phyloP scores from a whole-genome alignment of 2,113 vertebrate genomes.

The Murina feae region DNA sequence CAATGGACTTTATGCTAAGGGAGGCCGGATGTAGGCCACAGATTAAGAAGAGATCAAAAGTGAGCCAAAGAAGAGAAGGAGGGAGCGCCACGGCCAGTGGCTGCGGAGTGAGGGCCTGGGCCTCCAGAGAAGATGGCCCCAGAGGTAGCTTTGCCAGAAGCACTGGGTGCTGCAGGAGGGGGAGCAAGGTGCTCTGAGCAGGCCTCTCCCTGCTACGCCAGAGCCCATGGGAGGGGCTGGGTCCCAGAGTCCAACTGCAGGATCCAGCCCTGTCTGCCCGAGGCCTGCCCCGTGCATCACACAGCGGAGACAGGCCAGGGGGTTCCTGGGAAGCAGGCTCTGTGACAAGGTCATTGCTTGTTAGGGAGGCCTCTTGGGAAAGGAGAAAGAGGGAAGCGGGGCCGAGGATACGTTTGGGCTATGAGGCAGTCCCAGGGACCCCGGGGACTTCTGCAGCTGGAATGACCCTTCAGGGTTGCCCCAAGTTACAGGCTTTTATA shows the following conservation, averaged over 20 bases:
- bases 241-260: not conserved
- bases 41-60: not conserved
- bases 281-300: rapidly evolving
- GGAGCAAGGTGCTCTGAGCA: too few species aligned
- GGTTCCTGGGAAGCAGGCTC: not conserved
- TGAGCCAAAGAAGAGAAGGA: not conserved
- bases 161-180: not conserved
- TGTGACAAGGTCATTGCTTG: not conserved
- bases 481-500: not conserved
- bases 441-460: not conserved
- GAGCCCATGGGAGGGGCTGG: rapidly evolving
- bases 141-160: not conserved
- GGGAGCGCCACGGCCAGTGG: not conserved
- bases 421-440: not conserved
- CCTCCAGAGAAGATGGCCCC: not conserved
- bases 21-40: not conserved
- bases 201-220: not conserved
- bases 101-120: not conserved
- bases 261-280: not conserved
- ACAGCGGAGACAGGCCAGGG: not conserved
- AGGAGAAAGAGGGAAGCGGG: not conserved
- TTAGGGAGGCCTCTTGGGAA: not conserved
- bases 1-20: not conserved
- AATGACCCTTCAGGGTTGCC: not conserved
- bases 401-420: not conserved